Conservation (phyloP, 2,888 invertebrate genomes). For the Camponotus fellah region DNA sequence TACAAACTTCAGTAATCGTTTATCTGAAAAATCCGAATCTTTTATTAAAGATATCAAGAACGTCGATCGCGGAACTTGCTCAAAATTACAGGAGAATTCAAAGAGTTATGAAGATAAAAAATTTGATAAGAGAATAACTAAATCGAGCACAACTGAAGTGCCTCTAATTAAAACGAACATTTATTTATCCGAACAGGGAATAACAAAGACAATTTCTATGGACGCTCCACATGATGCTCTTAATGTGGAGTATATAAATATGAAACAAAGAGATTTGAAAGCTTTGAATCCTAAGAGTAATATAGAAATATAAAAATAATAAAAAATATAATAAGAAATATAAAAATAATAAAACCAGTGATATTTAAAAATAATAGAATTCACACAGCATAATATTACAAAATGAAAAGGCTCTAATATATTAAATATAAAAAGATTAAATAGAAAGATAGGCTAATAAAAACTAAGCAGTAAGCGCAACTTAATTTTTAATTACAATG, state of each 20-base stretch:
- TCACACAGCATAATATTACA: constrained; percentile 50
- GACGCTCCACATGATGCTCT: constrained; percentile 64
- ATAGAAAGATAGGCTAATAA: no score
- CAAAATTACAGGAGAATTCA: constrained; percentile 20
- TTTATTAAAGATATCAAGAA: constrained; percentile 39
- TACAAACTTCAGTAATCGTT: constrained; percentile 45
- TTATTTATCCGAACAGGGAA: constrained; percentile 77
- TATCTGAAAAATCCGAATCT: constrained; percentile 41
- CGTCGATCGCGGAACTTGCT: constrained; percentile 45
- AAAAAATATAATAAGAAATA: constrained; percentile 36
- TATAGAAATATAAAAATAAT: constrained; percentile 59
- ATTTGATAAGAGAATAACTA: not conserved
- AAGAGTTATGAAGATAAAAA: constrained; percentile 36
- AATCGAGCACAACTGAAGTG: constrained; percentile 43
- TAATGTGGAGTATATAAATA: constrained; percentile 68
- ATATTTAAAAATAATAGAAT: constrained; percentile 55
- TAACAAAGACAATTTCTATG: constrained; percentile 73
- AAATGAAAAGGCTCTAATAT: no score
- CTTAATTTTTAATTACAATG: no score
- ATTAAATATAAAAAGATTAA: no score
- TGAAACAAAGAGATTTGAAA: constrained; percentile 82
- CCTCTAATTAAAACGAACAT: constrained; percentile 74
- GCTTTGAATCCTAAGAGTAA: constrained; percentile 67
- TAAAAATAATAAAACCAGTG: constrained; percentile 47
- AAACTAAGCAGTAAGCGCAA: no score